These are phyloP conservation scores for Epinephelus malabaricus DNA, from an alignment of 2,797 vertebrate species.

Conservation along the genomic window DNA sequence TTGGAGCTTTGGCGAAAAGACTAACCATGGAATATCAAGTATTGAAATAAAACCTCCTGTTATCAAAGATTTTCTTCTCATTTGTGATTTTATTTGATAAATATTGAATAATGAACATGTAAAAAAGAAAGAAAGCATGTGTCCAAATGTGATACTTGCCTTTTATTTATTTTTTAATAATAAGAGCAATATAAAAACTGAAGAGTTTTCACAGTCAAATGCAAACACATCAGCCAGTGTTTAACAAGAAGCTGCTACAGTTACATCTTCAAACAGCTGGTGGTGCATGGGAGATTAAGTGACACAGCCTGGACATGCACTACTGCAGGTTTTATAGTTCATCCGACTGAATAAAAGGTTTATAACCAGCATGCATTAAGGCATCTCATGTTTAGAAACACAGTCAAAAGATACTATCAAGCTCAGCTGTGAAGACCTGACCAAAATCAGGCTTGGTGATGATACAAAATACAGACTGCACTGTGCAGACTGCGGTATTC, in stretches of 20 bases:
- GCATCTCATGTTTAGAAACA: constrained; percentile 55
- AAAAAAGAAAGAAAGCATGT: constrained; percentile 11
- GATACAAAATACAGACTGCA: neutral
- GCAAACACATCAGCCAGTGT: constrained; percentile 39
- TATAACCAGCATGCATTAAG: constrained; percentile 58
- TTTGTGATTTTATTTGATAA: constrained; percentile 57
- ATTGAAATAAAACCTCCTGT: constrained; percentile 78
- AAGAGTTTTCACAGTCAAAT: constrained; percentile 54
- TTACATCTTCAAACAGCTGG: constrained; percentile 28
- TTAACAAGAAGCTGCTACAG: constrained; percentile 27
- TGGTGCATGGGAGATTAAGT: neutral
- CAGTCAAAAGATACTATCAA: constrained; percentile 13
- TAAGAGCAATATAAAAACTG: constrained; percentile 60
- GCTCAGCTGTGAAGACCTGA: constrained; percentile 11
- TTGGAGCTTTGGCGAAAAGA: constrained; percentile 44
- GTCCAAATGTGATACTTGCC: constrained; percentile 25
- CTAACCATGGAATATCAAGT: constrained; percentile 48
- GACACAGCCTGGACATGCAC: constrained; percentile 31
- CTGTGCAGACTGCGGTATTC: neutral
- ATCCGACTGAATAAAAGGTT: neutral
- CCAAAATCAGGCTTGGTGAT: neutral
- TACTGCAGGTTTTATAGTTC: constrained; percentile 3
- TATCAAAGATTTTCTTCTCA: constrained; percentile 51
- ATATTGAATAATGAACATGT: constrained; percentile 15
- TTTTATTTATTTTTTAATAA: constrained; percentile 43